phyloP scores from a whole-genome alignment of 2,888 invertebrate genomes.

The Mesorhabditis sp. region DNA sequence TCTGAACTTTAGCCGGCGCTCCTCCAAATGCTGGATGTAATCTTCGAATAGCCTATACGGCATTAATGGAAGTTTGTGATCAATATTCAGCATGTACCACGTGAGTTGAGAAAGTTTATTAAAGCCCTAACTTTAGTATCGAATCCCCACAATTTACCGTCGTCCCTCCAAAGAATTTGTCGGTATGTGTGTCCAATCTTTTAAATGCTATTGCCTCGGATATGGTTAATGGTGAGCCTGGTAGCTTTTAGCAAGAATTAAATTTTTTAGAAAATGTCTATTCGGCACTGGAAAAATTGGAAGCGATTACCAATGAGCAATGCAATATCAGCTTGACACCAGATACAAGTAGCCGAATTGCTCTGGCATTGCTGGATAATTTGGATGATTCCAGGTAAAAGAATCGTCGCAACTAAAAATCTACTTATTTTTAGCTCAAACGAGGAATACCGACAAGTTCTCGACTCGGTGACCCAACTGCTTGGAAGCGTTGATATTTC shows the following conservation, averaged over 20 bases:
- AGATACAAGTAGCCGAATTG: background rate
- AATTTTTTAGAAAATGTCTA: constrained; percentile 7
- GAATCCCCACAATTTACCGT: background rate
- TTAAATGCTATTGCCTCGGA: background rate
- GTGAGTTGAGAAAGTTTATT: background rate
- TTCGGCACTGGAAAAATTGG: constrained; percentile 12
- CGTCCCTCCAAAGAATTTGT: background rate
- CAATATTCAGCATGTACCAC: constrained; percentile 26
- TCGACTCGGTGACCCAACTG: background rate
- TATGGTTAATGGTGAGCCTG: constrained; percentile 4
- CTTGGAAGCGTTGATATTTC: background rate
- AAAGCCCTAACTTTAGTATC: background rate
- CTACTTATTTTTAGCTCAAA: background rate
- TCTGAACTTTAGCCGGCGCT: background rate
- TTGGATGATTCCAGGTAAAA: background rate
- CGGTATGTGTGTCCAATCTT: background rate
- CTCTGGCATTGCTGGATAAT: background rate
- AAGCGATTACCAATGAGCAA: constrained; percentile 11
- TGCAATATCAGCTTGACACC: constrained; percentile 7
- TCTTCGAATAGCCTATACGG: constrained; percentile 25
- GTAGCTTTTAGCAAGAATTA: background rate
- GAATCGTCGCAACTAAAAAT: background rate
- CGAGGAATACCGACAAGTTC: constrained; percentile 2
- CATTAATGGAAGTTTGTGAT: constrained; percentile 34
- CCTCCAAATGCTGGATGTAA: constrained; percentile 24